A percentile compares a stretch with the other conserved stretches of the same genome.
Evolutionary conservation across 2,888 invertebrate genomes (phyloP).

Genomic region (Meiosimyza platycephala): DNA sequence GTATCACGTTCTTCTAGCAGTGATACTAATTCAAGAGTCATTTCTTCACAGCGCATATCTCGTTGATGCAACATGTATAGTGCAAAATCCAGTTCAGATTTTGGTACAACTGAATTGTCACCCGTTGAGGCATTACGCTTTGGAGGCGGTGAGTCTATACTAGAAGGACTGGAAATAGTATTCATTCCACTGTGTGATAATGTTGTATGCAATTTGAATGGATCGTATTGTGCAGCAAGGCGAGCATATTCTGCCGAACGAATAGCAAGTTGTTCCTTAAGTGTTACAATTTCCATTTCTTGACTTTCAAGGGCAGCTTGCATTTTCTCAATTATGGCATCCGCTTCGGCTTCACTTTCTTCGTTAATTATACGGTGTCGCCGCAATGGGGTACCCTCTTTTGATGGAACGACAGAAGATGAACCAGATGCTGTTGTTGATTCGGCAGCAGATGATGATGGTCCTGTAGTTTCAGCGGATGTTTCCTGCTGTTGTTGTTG

Average conservation of each 20-base stretch:
- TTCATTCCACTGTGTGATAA: slow-evolving; percentile 51
- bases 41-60: slow-evolving; percentile 86
- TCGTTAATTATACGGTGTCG: slow-evolving; percentile 42
- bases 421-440: slow-evolving; percentile 44
- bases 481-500: slow-evolving; percentile 9
- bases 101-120: slow-evolving; percentile 52
- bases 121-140: slow-evolving; percentile 12
- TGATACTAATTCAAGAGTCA: slow-evolving; percentile 85
- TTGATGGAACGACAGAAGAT: slow-evolving; percentile 47
- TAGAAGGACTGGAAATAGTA: background rate
- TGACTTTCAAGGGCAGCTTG: slow-evolving; percentile 75
- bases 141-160: slow-evolving; percentile 13
- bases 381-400: slow-evolving; percentile 47
- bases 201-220: slow-evolving; percentile 61
- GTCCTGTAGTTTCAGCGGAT: slow-evolving; percentile 46
- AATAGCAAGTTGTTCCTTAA: slow-evolving; percentile 76
- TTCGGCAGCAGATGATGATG: slow-evolving; percentile 46
- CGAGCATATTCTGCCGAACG: slow-evolving; percentile 73
- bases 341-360: slow-evolving; percentile 56
- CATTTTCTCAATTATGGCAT: slow-evolving; percentile 59
- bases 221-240: slow-evolving; percentile 67
- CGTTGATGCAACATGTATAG: slow-evolving; percentile 87
- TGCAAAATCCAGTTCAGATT: slow-evolving; percentile 82
- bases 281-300: slow-evolving; percentile 78
- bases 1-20: slow-evolving; percentile 88